A percentile compares a stretch with the other conserved stretches of the same genome.
phyloP scores from a whole-genome alignment of 2,797 vertebrate genomes.

The Amniataba percoides region DNA sequence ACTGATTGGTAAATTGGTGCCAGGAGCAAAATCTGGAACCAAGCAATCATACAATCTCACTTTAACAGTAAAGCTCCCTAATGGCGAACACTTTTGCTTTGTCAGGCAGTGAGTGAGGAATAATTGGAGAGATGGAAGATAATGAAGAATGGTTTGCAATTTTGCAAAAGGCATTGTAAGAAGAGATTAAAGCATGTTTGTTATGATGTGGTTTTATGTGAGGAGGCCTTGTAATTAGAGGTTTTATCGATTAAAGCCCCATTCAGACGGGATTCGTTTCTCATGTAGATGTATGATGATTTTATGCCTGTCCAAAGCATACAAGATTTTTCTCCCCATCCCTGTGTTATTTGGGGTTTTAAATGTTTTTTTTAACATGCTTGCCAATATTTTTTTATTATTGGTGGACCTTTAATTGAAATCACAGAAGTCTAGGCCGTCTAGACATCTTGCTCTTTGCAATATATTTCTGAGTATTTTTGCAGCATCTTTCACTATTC shows the following conservation, averaged over 20 bases:
- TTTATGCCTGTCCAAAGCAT: neutral
- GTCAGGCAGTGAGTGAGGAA: neutral
- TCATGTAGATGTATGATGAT: neutral
- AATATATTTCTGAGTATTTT: neutral
- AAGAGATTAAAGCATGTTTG: conserved; percentile 15
- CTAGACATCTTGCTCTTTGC: neutral
- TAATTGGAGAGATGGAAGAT: conserved; percentile 9
- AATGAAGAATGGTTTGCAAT: conserved; percentile 2
- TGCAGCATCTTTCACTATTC: neutral
- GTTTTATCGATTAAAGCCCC: neutral
- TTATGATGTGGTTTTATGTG: conserved; percentile 5
- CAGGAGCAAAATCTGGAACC: conserved; percentile 10
- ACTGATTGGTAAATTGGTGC: neutral
- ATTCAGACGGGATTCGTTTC: neutral
- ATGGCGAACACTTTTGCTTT: neutral
- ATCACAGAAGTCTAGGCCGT: neutral
- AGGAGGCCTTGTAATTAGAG: conserved; percentile 8
- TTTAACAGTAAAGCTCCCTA: neutral
- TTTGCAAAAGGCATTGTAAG: conserved; percentile 18
- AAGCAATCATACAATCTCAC: conserved; percentile 5
- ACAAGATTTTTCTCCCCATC: neutral
- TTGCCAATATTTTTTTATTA: neutral
- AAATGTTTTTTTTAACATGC: neutral
- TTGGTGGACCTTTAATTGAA: conserved; percentile 12
- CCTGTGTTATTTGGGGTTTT: neutral